Percentiles rank a stretch among this genome's conserved stretches.
Evolutionary conservation across 1,140 invertebrate species (phyloP).

Genomic region (Amyelois transitella): DNA sequence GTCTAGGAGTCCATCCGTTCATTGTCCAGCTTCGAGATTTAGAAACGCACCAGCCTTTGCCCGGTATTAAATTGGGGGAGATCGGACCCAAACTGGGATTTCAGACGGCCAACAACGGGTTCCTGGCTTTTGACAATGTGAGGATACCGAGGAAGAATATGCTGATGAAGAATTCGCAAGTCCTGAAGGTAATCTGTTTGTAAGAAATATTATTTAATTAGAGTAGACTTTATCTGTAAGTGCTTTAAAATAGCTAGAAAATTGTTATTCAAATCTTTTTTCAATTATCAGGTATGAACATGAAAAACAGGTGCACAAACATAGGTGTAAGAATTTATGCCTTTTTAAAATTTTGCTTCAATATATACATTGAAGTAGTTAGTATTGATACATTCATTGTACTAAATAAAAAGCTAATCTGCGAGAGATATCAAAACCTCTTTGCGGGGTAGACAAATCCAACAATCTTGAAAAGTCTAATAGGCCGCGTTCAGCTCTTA

Average conservation of each 20-base stretch:
- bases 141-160: constrained; percentile 89
- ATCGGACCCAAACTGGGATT: constrained; percentile 94
- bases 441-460: no score
- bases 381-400: no score
- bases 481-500: no score
- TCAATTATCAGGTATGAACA: no score
- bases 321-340: no score
- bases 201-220: not conserved
- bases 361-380: no score
- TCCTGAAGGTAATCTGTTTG: constrained; percentile 72
- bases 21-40: constrained; percentile 91
- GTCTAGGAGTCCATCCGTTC: constrained; percentile 91
- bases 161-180: constrained; percentile 94
- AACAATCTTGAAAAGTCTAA: no score
- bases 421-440: no score
- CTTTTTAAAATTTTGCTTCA: no score
- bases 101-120: constrained; percentile 92
- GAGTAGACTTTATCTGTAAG: not conserved
- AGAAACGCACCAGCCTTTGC: constrained; percentile 87
- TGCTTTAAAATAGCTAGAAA: not conserved
- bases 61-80: constrained; percentile 92
- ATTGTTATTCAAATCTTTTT: not conserved
- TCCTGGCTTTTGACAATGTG: constrained; percentile 87
- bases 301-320: no score
- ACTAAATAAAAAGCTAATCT: no score